Evolutionary conservation across 2,888 invertebrate species (phyloP), one percentile per base, ranked within the genome.

Genomic region (Cosmopolites sordidus): DNA sequence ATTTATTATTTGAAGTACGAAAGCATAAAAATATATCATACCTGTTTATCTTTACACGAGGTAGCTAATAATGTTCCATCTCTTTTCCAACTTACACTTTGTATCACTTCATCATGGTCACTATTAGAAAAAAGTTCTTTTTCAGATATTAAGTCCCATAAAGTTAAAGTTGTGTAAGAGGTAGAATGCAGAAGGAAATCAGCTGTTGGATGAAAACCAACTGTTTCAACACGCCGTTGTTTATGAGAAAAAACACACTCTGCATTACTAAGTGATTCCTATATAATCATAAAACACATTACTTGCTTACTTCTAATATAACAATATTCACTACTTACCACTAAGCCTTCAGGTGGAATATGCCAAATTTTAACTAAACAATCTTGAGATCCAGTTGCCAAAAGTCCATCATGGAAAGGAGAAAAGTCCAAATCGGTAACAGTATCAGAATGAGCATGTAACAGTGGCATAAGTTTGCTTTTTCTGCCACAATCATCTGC

Each of bases 401-500:
- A 76, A 42, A 95, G 78, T 30, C 92, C 91, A 77, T 95, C 94
- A 71, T 95, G 92, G 74, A 95, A 96, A 5, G 95, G 95, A 22
- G 95, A 94, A 72, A 97, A 96, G 65, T 90, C 89, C 82, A 96
- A 87, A 73, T 95, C 96, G 33, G 93, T 93, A 30, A 96, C 91
- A 42, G 92, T 90, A 66, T 95, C 96, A 46, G 89, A 82, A 75
- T 92, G 89, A 12, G 87, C 90, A 74, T 91, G 88, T 45, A 92
- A 78, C 57, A 92, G 69, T 3, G 92, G 91, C 87, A 91, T 89
- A 16, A 86, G 86, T 77, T 91, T 90, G 69, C 89, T 88, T 73
- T 92, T 89, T 59, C 94, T 81, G 0, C 95, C 95, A 63, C 87
- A 89, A 69, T 93, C 90, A 65, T 90, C 89, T 40, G 95, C 76